Evolutionary conservation across 2,888 invertebrate genomes (phyloP).

Genomic region (Ariolimax columbianus): DNA sequence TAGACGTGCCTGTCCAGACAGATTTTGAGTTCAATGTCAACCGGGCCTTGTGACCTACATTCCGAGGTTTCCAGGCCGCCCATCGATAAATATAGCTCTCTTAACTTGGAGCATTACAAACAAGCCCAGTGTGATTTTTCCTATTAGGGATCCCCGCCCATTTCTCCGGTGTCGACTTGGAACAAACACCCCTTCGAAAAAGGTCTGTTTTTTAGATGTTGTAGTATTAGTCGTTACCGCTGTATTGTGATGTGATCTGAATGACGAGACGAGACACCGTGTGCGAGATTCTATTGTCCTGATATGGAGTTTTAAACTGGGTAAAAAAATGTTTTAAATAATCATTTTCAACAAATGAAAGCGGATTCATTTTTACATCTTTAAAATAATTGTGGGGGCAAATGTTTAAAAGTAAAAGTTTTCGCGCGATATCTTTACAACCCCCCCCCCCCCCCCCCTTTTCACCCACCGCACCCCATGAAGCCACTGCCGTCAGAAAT

Average conservation of each 20-base stretch:
- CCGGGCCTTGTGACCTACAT: constrained; percentile 44
- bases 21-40: constrained; percentile 49
- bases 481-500: too few species aligned
- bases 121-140: constrained; percentile 28
- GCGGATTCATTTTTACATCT: too few species aligned
- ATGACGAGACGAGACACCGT: neutral
- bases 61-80: constrained; percentile 39
- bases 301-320: too few species aligned
- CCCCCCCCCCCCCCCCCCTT: too few species aligned
- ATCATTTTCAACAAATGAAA: too few species aligned
- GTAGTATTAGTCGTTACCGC: neutral
- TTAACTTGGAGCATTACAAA: constrained; percentile 10
- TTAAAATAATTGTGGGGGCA: too few species aligned
- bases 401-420: too few species aligned
- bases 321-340: too few species aligned
- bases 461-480: too few species aligned
- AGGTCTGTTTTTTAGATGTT: neutral
- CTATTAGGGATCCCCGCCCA: neutral
- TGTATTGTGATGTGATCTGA: neutral
- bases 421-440: too few species aligned
- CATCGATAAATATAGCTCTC: constrained; percentile 35
- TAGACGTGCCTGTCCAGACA: constrained; percentile 45
- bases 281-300: too few species aligned
- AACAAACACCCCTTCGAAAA: neutral
- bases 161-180: neutral